Evolutionary conservation across 2,113 vertebrate genomes (phyloP), one percentile per base, ranked within the genome.

Genomic region (Coptodon rendalli): DNA sequence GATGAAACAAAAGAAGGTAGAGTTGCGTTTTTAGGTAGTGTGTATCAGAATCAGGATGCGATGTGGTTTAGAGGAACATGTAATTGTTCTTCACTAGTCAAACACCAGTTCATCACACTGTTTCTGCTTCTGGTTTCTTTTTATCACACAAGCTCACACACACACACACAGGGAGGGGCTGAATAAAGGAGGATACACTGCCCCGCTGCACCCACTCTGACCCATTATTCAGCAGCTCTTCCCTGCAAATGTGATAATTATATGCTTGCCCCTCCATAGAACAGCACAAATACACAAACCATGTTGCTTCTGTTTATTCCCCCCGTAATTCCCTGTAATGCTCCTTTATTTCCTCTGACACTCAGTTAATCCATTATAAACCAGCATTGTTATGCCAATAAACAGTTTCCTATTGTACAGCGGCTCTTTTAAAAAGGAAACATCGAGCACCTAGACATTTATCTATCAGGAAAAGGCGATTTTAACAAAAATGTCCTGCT

Each of bases 231-330:
- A 89, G 92, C 93, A 93, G 95, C 94, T 96, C 93, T 95, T 96
- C 95, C 91, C 91, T 43, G 94, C 95, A 96, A 97, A 97, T 96
- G 96, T 95, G 96, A 97, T 97, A 97, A 97, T 97, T 96, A 96
- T 92, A 96, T 50, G 87, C 94, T 95, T 89, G 87, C 76, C 89
- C 88, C 87, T 92, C 93, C 91, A 90, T 85, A 93, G 89, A 93
- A 89, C 94, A 93, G 95, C 88, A 89, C 89, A 93, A 89, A 95
- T 93, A 94, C 90, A 94, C 95, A 95, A 95, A 94, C 85, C 94
- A 54, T 87, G 86, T 56, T 91, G 92, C 93, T 93, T 90, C 94
- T 94, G 94, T 95, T 95, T 93, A 93, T 94, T 89, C 88, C 90
- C 80, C 84, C 83, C 24, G 59, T 94, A 92, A 93, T 94, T 91